Conservation (phyloP, 2,113 vertebrate genomes). For the Xiphias gladius region DNA sequence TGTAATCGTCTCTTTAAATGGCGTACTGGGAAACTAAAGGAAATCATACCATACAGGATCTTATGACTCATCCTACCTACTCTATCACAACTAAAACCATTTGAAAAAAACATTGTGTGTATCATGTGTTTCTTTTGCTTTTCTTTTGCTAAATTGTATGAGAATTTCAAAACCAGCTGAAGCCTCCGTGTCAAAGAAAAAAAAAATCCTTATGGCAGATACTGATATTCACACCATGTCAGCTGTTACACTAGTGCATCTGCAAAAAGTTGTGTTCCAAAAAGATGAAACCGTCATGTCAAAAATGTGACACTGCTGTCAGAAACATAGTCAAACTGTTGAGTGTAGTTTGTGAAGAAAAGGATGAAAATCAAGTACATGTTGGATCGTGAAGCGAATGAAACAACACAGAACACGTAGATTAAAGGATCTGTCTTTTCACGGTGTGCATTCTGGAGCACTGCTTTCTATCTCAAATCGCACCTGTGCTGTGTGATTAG, state of each 20-base stretch:
- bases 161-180: slow-evolving; percentile 47
- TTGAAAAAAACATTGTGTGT: background rate
- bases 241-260: slow-evolving; percentile 17
- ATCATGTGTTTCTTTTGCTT: slow-evolving; percentile 15
- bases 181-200: background rate
- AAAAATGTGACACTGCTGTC: slow-evolving; percentile 1
- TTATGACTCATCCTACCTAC: slow-evolving; percentile 54
- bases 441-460: background rate
- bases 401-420: no score
- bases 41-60: slow-evolving; percentile 25
- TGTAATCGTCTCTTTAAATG: slow-evolving; percentile 33
- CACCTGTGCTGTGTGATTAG: background rate
- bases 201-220: slow-evolving; percentile 3
- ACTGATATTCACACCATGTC: slow-evolving; percentile 3
- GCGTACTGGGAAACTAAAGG: background rate
- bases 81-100: slow-evolving; percentile 31
- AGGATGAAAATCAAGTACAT: background rate
- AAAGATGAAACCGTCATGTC: slow-evolving; percentile 4
- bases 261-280: background rate
- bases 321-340: background rate
- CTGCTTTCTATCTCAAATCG: background rate
- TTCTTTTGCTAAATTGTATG: slow-evolving; percentile 15
- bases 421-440: background rate
- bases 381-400: no score
- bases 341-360: background rate